Percentiles rank a stretch among this genome's conserved stretches.
phyloP scores from a whole-genome alignment of 2,797 vertebrate genomes.

The Adrianichthys oophorus region DNA sequence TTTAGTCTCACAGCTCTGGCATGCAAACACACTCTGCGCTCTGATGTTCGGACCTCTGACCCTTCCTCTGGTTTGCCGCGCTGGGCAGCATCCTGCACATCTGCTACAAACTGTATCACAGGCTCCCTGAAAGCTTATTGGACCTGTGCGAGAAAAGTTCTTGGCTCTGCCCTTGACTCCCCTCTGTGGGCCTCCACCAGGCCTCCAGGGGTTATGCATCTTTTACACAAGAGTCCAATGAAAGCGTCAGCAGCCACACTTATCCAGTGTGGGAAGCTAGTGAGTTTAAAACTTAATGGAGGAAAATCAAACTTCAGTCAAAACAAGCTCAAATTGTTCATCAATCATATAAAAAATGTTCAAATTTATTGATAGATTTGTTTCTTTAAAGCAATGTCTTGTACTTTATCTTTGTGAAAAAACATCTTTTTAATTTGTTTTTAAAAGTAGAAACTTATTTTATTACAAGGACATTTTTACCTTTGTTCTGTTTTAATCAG shows the following conservation, averaged over 20 bases:
- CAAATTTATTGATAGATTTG: too few species aligned
- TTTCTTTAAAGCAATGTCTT: too few species aligned
- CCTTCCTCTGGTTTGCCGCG: slow-evolving; percentile 11
- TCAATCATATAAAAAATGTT: too few species aligned
- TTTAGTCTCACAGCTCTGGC: slow-evolving; percentile 27
- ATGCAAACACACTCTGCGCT: slow-evolving; percentile 2
- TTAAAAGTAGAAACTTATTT: too few species aligned
- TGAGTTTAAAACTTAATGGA: too few species aligned
- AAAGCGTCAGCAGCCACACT: slow-evolving; percentile 17
- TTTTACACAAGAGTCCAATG: slow-evolving; percentile 55
- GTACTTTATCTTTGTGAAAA: too few species aligned
- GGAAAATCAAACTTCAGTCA: too few species aligned
- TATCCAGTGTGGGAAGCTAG: slow-evolving; percentile 1
- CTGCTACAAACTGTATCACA: slow-evolving; percentile 8
- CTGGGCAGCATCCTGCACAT: slow-evolving; percentile 2
- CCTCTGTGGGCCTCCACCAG: slow-evolving; percentile 46
- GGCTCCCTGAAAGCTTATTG: slow-evolving; percentile 24
- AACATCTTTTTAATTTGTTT: too few species aligned
- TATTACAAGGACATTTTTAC: too few species aligned
- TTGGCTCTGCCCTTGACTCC: slow-evolving; percentile 36
- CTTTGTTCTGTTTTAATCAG: too few species aligned
- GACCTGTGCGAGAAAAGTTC: slow-evolving; percentile 24
- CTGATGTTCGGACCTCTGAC: slow-evolving; percentile 6
- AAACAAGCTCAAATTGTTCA: too few species aligned
- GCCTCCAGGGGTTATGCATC: slow-evolving; percentile 61